Percentiles rank a stretch among this genome's conserved stretches.
Evolutionary conservation across 2,113 vertebrate genomes (phyloP).

Genomic region (Tragelaphus strepsiceros): DNA sequence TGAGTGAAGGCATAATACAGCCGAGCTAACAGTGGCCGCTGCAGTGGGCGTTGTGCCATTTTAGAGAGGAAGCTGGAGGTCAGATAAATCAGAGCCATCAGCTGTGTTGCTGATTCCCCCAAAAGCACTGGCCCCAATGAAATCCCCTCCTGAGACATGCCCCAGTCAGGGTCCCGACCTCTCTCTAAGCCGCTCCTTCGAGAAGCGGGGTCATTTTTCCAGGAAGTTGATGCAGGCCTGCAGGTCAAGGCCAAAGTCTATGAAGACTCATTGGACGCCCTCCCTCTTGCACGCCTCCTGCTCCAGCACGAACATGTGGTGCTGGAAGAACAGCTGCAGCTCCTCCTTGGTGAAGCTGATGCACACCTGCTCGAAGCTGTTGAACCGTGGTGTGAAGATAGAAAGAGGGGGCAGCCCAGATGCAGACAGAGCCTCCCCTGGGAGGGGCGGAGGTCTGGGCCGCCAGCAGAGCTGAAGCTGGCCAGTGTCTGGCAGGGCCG

Average conservation of each 20-base stretch:
- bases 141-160: neutral
- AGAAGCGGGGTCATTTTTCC: slow-evolving; percentile 68
- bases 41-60: neutral
- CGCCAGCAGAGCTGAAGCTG: neutral
- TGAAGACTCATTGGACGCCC: slow-evolving; percentile 84
- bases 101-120: neutral
- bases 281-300: slow-evolving; percentile 81
- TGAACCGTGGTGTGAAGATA: slow-evolving; percentile 54
- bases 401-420: neutral
- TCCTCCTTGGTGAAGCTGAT: slow-evolving; percentile 85
- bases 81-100: neutral
- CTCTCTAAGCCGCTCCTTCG: neutral
- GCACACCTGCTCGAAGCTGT: slow-evolving; percentile 80
- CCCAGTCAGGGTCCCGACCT: neutral
- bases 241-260: slow-evolving; percentile 87
- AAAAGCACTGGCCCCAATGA: neutral
- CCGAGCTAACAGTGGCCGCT: neutral
- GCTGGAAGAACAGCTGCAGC: slow-evolving; percentile 78
- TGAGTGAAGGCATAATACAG: neutral
- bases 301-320: slow-evolving; percentile 75
- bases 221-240: slow-evolving; percentile 89
- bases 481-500: no score
- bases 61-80: neutral
- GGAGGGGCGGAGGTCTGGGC: neutral
- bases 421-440: neutral